These are phyloP conservation scores for Cyphomyrus discorhynchus DNA, from an alignment of 2,113 vertebrate species.

Conservation along the genomic window DNA sequence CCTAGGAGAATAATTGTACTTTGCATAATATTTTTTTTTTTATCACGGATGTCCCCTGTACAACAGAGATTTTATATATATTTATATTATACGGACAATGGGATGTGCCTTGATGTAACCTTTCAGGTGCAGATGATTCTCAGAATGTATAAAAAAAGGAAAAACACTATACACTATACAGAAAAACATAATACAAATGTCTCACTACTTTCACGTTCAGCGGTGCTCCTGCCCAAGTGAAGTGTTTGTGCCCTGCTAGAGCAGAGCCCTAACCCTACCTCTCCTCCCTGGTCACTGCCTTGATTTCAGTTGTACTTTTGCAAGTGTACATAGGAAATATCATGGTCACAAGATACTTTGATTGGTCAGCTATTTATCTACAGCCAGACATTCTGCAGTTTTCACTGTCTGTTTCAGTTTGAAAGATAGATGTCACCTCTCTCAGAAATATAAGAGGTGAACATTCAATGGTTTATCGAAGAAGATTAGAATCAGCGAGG, in stretches of 20 bases:
- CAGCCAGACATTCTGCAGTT: not conserved
- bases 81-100: not conserved
- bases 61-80: not conserved
- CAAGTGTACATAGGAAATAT: conserved; percentile 12
- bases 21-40: not conserved
- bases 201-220: not conserved
- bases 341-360: conserved; percentile 21
- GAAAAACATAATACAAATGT: not conserved
- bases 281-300: not conserved
- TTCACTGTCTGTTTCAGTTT: conserved; percentile 24
- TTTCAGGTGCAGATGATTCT: not conserved
- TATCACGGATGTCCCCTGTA: not conserved
- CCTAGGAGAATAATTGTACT: not conserved
- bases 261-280: not conserved
- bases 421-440: conserved; percentile 21
- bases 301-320: not conserved
- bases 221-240: not conserved
- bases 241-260: not conserved
- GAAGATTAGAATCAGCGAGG: conserved; percentile 28
- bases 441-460: conserved; percentile 18
- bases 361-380: conserved; percentile 19
- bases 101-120: not conserved
- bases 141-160: not conserved
- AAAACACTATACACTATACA: too few relatives aligned
- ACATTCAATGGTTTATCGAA: conserved; percentile 25